These are phyloP conservation scores for Xiphophorus hellerii DNA, from an alignment of 2,113 vertebrate species.

Conservation along the genomic window DNA sequence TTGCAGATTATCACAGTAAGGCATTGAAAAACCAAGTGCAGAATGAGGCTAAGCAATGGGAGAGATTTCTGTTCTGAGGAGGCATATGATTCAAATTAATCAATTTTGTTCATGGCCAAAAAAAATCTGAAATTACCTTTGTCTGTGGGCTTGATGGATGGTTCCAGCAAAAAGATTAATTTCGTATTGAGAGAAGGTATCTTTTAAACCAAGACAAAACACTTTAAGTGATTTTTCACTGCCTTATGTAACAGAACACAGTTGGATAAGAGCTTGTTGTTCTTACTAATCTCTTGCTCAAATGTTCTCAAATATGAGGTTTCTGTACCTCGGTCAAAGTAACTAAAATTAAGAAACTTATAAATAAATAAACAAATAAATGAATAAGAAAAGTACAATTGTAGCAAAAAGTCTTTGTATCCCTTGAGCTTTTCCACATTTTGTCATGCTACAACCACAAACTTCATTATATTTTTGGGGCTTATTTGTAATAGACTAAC, in stretches of 20 bases:
- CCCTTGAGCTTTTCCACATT: no score
- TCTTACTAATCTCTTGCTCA: no score
- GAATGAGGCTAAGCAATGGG: not conserved
- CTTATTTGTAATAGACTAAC: not conserved
- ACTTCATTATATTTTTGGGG: not conserved
- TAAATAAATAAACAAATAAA: no score
- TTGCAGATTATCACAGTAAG: not conserved
- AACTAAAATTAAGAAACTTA: no score
- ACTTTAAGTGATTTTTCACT: no score
- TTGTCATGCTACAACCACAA: not conserved
- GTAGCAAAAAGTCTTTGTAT: no score
- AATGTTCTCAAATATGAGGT: no score
- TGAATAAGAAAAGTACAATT: no score
- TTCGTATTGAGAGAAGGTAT: not conserved
- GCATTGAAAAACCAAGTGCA: not conserved
- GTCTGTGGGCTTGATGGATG: conserved; percentile 17
- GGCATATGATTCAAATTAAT: conserved; percentile 21
- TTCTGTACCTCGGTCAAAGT: no score
- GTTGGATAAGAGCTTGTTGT: no score
- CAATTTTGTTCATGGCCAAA: conserved; percentile 24
- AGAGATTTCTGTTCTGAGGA: conserved; percentile 14
- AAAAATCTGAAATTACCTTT: conserved; percentile 35
- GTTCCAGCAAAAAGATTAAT: conserved; percentile 15
- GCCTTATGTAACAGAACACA: no score
- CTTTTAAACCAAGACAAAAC: no score